Conservation (phyloP, 2,888 invertebrate species). For the Drosophila crucigera region DNA sequence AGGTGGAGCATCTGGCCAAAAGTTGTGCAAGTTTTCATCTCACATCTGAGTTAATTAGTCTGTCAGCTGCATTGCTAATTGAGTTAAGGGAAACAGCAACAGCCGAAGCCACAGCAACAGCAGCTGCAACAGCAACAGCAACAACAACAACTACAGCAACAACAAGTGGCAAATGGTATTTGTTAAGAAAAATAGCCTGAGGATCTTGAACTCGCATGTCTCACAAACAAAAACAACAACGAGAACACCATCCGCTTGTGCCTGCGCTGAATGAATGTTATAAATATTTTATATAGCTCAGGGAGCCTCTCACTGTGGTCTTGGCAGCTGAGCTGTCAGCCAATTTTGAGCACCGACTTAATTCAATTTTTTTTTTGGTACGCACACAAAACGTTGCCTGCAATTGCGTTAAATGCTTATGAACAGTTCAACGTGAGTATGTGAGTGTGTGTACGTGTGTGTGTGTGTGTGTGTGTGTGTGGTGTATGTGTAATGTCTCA, state of each 20-base stretch:
- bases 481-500: constrained; percentile 53
- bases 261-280: constrained; percentile 21
- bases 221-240: constrained; percentile 15
- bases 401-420: constrained; percentile 57
- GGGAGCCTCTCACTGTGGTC: constrained; percentile 1
- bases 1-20: constrained; percentile 32
- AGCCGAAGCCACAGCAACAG: constrained; percentile 1
- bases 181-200: constrained; percentile 36
- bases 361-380: constrained; percentile 44
- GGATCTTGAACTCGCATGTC: constrained; percentile 17
- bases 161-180: constrained; percentile 41
- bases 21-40: constrained; percentile 57
- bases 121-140: constrained; percentile 4
- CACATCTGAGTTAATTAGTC: constrained; percentile 71
- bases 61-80: constrained; percentile 78
- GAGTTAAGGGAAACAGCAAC: constrained; percentile 52
- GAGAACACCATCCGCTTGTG: constrained; percentile 18
- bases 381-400: constrained; percentile 32
- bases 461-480: background rate
- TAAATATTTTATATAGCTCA: constrained; percentile 52
- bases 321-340: background rate
- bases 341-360: constrained; percentile 21
- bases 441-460: background rate
- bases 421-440: constrained; percentile 24
- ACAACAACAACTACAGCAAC: constrained; percentile 19